Base-by-base conservation (phyloP, 53 echinoderm and acorn worm genomes). In the Crossaster papposus region DNA sequence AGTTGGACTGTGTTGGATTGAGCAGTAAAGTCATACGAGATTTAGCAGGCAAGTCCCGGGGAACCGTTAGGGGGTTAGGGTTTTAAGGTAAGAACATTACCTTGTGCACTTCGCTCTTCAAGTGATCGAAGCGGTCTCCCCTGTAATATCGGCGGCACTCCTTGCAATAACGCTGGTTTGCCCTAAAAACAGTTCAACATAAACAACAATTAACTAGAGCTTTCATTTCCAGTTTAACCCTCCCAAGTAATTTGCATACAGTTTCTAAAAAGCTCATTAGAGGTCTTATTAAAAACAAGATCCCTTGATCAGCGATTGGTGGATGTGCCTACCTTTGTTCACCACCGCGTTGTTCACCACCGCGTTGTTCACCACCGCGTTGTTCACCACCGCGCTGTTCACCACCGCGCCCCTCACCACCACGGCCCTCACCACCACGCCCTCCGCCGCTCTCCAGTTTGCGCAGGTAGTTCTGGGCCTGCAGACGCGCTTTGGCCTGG, bases 101-200 rank as follows among this genome's bases (percentile, higher is more conserved):
- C 90, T 93, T 84, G 80, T 93, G 93, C 26, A 53, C 79, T 2
- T 90, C 37, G 1, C 70, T 79, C 28, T 85, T 78, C 37, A 90
- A 28, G 58, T 93, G 93, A 23, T 84, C 80, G 70, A 93, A 78
- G 55, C 83, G 82, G 30, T 89, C 89, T 72, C 90, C 93, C 24
- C 77, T 38, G 71, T 58, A 93, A 34, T 90, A 65, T 20, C 38
- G 65, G 72, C 85, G 65, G 36, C 93, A 93, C 9, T 93, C 93
- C 6, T 79, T 65, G 36, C 93, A 93, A 74, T 73, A 86, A 28
- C 55, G 65, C 24, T 88, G 36, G 53, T 36, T 71, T n/a, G 26
- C 30, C 70, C 52, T 52, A n/a, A 18, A 26, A 84, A 23, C n/a
- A 72, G 15, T 32, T 4, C 4, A 53, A 30, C 72, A n/a, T 18